phyloP scores from a whole-genome alignment of 2,888 invertebrate genomes.

The Dromius quadrimaculatus region DNA sequence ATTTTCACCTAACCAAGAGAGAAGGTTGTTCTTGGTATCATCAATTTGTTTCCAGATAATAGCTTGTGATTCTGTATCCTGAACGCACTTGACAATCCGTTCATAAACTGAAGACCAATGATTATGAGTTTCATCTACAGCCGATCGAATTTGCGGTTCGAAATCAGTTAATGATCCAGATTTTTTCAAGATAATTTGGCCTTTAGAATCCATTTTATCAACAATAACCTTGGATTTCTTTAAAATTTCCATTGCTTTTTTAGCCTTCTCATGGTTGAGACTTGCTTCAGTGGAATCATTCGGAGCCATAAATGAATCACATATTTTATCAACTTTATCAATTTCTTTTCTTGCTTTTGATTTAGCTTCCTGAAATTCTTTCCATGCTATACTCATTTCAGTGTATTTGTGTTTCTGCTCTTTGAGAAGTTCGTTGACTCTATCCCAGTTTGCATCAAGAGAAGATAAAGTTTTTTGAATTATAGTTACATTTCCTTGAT shows the following conservation, averaged over 20 bases:
- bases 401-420: constrained; percentile 82
- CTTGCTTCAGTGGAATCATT: constrained; percentile 81
- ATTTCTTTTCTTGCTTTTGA: constrained; percentile 79
- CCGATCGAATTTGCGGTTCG: constrained; percentile 72
- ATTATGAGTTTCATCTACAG: constrained; percentile 74
- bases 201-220: constrained; percentile 83
- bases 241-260: constrained; percentile 80
- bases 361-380: constrained; percentile 80
- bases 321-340: constrained; percentile 76
- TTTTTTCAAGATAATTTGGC: constrained; percentile 78
- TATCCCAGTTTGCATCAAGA: constrained; percentile 85
- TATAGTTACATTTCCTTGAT: constrained; percentile 82
- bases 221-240: constrained; percentile 81
- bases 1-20: constrained; percentile 87
- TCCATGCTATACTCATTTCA: constrained; percentile 79
- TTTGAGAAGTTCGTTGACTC: constrained; percentile 78
- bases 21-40: constrained; percentile 84
- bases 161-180: constrained; percentile 77
- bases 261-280: constrained; percentile 79
- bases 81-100: constrained; percentile 78
- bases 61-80: constrained; percentile 87
- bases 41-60: constrained; percentile 95
- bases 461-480: constrained; percentile 84
- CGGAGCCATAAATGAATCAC: constrained; percentile 75
- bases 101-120: constrained; percentile 81